Base-by-base conservation (phyloP, 2,888 invertebrate genomes). In the Ditylenchus weischeri region DNA sequence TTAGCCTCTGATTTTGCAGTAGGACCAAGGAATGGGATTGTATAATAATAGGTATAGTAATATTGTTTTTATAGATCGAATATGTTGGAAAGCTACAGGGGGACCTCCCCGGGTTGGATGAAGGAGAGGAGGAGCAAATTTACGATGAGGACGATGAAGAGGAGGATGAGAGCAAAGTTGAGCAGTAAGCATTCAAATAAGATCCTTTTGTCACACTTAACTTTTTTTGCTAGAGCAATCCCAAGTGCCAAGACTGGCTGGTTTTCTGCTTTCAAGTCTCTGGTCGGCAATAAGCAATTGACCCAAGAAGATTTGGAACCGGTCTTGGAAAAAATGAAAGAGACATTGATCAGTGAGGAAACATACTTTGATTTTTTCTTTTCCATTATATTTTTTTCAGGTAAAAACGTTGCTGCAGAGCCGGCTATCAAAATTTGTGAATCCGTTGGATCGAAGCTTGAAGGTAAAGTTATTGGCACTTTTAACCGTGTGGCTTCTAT, bases 371-470 rank as follows among this genome's bases (percentile, higher is more conserved):
- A 15, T 60, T 35, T 57, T 64, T 21, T 23, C 11, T n/a, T 36
- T 21, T 69, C 69, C 38, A 54, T 62, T 29, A 29, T 29, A 29
- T 29, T 29, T 29, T 29, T 79, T 84, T 58, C 76, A 87, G 87
- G 89, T 0, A 99, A 99, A 85, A 99, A 99, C 85, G 98, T 99
- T 0, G 98, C 98, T 15, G 86, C 93, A 0, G 96, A 99, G 79
- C 95, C 99, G 79, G 90, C 98, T 0, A 87, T 88, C 72, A 94
- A 93, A 83, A 87, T 99, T 61, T 81, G 81, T 68, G 78, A 81
- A 60, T 79, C 81, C 19, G 81, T 82, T 0, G 76, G 74, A 0
- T 71, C 72, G 18, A 79, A 82, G 64, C 66, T 81, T 36, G 79
- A 77, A 48, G 81, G 81, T 66, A 80, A 80, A 71, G 77, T 86